Percentiles rank a stretch among this genome's conserved stretches.
phyloP scores from a whole-genome alignment of 2,888 invertebrate genomes.

The Flexamia atlantica region DNA sequence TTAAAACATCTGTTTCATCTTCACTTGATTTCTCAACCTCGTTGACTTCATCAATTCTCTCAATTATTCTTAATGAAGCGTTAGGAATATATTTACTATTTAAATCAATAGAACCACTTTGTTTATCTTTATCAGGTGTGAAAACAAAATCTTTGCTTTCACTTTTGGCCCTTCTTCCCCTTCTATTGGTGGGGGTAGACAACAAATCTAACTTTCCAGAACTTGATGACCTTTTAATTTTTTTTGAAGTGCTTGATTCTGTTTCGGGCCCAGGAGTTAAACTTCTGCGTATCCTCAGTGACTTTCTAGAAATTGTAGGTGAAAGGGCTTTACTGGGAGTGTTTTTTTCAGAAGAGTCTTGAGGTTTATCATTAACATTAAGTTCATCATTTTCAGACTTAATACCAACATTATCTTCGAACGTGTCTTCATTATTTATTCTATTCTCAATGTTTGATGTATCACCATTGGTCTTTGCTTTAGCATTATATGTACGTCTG shows the following conservation, averaged over 20 bases:
- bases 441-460: neutral
- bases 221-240: conserved; percentile 36
- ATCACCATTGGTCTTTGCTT: conserved; percentile 30
- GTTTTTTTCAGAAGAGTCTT: conserved; percentile 4
- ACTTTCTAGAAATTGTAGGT: conserved; percentile 24
- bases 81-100: conserved; percentile 3
- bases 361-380: neutral
- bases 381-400: neutral
- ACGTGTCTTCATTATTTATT: conserved; percentile 11
- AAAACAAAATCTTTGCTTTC: conserved; percentile 40
- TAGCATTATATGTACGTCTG: conserved; percentile 5
- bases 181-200: conserved; percentile 21
- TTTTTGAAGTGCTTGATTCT: conserved; percentile 19
- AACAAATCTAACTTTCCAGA: neutral
- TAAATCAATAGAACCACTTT: neutral
- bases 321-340: neutral
- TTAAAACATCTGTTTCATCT: neutral
- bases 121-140: conserved; percentile 7
- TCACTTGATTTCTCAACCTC: conserved; percentile 17
- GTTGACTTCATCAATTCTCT: conserved; percentile 31
- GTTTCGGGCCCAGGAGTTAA: neutral
- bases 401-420: neutral
- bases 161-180: conserved; percentile 9
- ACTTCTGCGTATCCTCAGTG: neutral
- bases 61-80: conserved; percentile 2